Evolutionary conservation across 2,797 vertebrate genomes (phyloP).

Genomic region (Linurgus olivaceus): DNA sequence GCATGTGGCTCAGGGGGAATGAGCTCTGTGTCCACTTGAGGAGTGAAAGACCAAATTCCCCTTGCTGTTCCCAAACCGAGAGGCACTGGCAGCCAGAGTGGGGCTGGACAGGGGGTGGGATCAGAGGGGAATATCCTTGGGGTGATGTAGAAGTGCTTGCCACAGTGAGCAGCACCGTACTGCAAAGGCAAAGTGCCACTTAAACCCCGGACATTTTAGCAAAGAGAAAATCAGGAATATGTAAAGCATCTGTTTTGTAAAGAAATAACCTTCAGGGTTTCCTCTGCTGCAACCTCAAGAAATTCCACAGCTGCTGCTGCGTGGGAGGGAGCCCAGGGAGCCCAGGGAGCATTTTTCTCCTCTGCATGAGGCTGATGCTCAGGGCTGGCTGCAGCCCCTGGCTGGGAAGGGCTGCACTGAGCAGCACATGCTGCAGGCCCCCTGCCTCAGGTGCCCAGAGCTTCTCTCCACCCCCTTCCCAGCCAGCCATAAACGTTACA

Average conservation of each 20-base stretch:
- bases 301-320: slow-evolving; percentile 42
- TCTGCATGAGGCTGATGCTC: not conserved
- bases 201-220: not conserved
- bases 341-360: not conserved
- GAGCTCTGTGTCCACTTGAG: not conserved
- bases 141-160: not conserved
- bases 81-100: rapidly evolving
- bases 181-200: not conserved
- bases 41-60: not conserved
- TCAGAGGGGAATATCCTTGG: not conserved
- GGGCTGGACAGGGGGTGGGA: not conserved
- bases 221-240: not conserved
- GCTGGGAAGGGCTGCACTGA: not conserved
- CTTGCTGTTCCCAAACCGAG: rapidly evolving
- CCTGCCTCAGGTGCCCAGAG: rapidly evolving
- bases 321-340: slow-evolving; percentile 11
- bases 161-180: rapidly evolving
- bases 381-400: not conserved
- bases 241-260: not conserved
- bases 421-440: not conserved
- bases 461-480: not conserved
- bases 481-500: not conserved
- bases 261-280: slow-evolving; percentile 30
- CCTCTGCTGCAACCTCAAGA: slow-evolving; percentile 26
- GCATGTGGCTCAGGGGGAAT: rapidly evolving